Conservation (phyloP, 2,113 vertebrate species). For the Onychostoma macrolepis region DNA sequence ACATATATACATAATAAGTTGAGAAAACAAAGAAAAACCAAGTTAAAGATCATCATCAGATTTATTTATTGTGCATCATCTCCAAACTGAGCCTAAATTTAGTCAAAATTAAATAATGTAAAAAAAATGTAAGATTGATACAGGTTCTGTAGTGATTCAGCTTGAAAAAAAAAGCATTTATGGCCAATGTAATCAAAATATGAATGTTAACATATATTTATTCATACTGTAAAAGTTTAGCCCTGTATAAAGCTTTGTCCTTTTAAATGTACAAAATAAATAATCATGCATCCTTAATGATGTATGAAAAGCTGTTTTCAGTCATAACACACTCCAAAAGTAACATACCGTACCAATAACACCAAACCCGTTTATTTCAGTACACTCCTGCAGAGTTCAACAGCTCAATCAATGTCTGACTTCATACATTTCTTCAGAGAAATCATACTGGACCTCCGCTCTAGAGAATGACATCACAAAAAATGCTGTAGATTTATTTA, state of each 20-base stretch:
- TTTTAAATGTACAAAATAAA: slow-evolving; percentile 56
- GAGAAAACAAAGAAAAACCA: no score
- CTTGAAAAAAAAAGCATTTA: background rate
- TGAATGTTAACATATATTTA: background rate
- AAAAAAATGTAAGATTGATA: background rate
- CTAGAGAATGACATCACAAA: slow-evolving; percentile 3
- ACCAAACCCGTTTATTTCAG: background rate
- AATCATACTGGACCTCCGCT: background rate
- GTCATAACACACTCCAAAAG: background rate
- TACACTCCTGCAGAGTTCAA: slow-evolving; percentile 40
- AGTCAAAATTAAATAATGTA: no score
- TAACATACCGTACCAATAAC: background rate
- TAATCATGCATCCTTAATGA: slow-evolving; percentile 39
- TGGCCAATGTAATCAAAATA: background rate
- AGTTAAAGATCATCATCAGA: no score
- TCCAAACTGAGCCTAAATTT: no score
- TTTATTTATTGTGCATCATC: no score
- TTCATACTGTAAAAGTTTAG: background rate
- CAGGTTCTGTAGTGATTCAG: background rate
- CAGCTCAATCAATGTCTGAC: slow-evolving; percentile 14
- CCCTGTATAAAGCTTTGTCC: background rate
- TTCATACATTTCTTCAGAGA: slow-evolving; percentile 5
- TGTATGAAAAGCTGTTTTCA: background rate
- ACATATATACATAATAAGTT: no score
- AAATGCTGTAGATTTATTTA: slow-evolving; percentile 15